A percentile compares a stretch with the other conserved stretches of the same genome.
Evolutionary conservation across 2,888 invertebrate species (phyloP).

Genomic region (Cloeon dipterum): DNA sequence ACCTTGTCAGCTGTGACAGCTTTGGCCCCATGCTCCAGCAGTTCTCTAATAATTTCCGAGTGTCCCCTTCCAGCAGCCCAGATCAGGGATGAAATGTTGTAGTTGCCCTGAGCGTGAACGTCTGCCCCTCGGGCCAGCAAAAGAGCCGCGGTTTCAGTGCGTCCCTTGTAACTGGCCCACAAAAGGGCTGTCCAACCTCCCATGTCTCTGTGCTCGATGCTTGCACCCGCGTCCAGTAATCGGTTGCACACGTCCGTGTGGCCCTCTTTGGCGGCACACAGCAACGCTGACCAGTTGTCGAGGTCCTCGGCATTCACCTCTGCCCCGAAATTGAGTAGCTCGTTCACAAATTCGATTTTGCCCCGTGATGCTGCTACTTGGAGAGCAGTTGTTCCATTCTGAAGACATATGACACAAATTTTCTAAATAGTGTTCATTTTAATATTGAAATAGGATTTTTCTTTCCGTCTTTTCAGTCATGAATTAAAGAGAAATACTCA

Average conservation of each 20-base stretch:
- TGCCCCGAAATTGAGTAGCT: slow-evolving; percentile 71
- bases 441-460: slow-evolving; percentile 3
- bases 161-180: slow-evolving; percentile 93
- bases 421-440: slow-evolving; percentile 2
- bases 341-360: slow-evolving; percentile 55
- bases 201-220: slow-evolving; percentile 69
- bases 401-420: neutral
- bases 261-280: slow-evolving; percentile 80
- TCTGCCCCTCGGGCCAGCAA: slow-evolving; percentile 75
- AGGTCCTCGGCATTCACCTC: slow-evolving; percentile 79
- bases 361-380: slow-evolving; percentile 80
- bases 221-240: slow-evolving; percentile 63
- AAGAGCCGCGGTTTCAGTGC: slow-evolving; percentile 38
- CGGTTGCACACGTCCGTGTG: slow-evolving; percentile 57
- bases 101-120: slow-evolving; percentile 87
- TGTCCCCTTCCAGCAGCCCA: slow-evolving; percentile 93
- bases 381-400: slow-evolving; percentile 87
- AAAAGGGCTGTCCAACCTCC: slow-evolving; percentile 93
- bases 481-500: neutral
- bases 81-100: slow-evolving; percentile 73
- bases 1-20: slow-evolving; percentile 84
- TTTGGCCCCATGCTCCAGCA: slow-evolving; percentile 73
- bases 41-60: slow-evolving; percentile 56
- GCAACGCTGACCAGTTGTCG: slow-evolving; percentile 81
- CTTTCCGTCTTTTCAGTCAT: neutral